Evolutionary conservation across 2,888 invertebrate species (phyloP).

Genomic region (Piscicola geometra): DNA sequence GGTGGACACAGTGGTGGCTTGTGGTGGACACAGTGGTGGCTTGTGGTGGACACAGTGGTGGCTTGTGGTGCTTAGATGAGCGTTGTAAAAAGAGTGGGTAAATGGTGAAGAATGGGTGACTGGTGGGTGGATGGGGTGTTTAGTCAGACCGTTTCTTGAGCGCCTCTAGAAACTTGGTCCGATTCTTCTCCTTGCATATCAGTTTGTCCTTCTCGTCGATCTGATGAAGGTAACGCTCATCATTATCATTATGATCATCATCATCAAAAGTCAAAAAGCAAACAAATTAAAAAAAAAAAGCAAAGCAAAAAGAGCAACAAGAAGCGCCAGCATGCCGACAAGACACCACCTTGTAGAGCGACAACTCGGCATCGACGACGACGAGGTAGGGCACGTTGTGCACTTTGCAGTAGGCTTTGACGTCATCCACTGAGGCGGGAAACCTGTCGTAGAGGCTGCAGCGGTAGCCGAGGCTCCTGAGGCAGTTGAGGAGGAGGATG

Average conservation of each 20-base stretch:
- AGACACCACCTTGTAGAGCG: neutral
- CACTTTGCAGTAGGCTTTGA: neutral
- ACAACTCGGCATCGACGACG: neutral
- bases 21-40: no score
- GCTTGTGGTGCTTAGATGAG: neutral
- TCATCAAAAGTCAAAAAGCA: no score
- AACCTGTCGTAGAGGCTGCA: neutral
- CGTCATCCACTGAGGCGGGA: neutral
- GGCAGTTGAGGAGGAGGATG: neutral
- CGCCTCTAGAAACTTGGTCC: neutral
- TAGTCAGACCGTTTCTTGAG: neutral
- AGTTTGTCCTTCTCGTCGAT: conserved; percentile 7
- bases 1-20: no score
- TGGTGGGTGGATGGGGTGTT: no score
- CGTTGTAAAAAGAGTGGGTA: neutral
- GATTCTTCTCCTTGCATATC: neutral
- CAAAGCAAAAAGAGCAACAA: no score
- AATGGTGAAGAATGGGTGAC: neutral
- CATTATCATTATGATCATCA: no score
- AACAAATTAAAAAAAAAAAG: no score
- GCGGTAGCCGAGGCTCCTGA: neutral
- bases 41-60: no score
- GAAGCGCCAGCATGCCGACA: no score
- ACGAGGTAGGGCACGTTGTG: neutral
- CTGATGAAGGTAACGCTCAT: no score